Percentiles rank a stretch among this genome's conserved stretches.
These are phyloP conservation scores for Podabrus alpinus DNA, from an alignment of 2,888 invertebrate species.

Conservation along the genomic window DNA sequence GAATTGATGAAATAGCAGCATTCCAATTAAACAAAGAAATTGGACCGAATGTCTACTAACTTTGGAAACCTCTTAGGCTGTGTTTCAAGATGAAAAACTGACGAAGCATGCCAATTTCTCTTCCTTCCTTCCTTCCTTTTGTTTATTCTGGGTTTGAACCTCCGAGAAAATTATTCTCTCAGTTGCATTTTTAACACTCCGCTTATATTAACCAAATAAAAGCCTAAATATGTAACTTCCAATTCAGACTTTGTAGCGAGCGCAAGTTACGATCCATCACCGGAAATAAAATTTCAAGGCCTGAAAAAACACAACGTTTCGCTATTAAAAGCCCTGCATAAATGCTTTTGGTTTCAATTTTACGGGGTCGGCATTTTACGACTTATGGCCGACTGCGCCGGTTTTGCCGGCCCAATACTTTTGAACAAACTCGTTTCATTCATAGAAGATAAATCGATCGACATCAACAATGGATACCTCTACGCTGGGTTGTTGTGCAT, in stretches of 20 bases:
- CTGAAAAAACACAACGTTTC: constrained; percentile 52
- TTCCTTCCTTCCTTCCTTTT: no score
- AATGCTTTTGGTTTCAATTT: constrained; percentile 79
- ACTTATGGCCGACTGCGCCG: constrained; percentile 78
- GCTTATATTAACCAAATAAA: neutral
- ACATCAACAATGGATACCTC: constrained; percentile 65
- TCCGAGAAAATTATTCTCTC: neutral
- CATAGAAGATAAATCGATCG: constrained; percentile 73
- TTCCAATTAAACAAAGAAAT: no score
- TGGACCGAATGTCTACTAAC: no score
- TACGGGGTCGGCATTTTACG: constrained; percentile 83
- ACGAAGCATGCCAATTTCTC: no score
- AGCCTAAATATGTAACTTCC: neutral
- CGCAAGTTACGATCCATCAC: constrained; percentile 2
- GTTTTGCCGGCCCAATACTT: constrained; percentile 88
- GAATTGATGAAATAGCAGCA: no score
- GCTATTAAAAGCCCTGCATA: constrained; percentile 71
- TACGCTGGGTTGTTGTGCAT: constrained; percentile 70
- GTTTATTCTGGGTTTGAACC: no score
- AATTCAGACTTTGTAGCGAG: constrained; percentile 11
- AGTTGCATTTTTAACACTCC: neutral
- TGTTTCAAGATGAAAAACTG: no score
- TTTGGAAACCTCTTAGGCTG: no score
- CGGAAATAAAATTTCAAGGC: constrained; percentile 31
- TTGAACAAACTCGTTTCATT: constrained; percentile 80